Percentiles rank a stretch among this genome's conserved stretches.
phyloP scores from a whole-genome alignment of 2,797 vertebrate genomes.

The Epinephelus coioides region DNA sequence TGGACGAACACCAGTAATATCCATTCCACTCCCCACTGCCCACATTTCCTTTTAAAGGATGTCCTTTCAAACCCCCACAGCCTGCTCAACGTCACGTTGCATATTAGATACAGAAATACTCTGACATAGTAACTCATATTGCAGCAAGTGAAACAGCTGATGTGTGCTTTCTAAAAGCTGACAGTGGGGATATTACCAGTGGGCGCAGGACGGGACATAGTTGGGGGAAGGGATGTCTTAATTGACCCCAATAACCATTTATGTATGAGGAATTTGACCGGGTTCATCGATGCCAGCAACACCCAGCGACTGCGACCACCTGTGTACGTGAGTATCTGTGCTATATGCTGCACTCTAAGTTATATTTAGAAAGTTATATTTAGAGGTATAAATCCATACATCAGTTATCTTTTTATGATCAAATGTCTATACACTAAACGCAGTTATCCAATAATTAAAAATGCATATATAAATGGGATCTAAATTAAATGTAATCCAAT shows the following conservation, averaged over 20 bases:
- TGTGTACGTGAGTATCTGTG: background rate
- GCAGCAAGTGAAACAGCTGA: conserved; percentile 69
- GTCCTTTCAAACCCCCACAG: conserved; percentile 41
- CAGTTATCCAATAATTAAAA: background rate
- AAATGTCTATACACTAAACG: background rate
- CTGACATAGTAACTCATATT: conserved; percentile 50
- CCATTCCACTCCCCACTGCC: background rate
- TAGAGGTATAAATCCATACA: background rate
- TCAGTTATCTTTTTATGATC: background rate
- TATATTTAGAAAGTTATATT: background rate
- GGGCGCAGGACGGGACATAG: conserved; percentile 16
- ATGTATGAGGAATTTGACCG: conserved; percentile 4
- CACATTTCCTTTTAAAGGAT: conserved; percentile 56
- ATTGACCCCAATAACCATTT: conserved; percentile 25
- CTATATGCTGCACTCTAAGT: background rate
- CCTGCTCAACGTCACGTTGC: conserved; percentile 42
- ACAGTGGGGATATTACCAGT: conserved; percentile 42
- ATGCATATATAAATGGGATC: background rate
- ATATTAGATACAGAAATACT: conserved; percentile 67
- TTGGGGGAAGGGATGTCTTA: conserved; percentile 21
- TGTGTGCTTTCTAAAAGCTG: conserved; percentile 50
- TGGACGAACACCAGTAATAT: conserved; percentile 12
- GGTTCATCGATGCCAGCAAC: background rate
- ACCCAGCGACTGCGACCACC: background rate
- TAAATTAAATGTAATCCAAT: background rate